phyloP scores from a whole-genome alignment of 2,113 vertebrate species.

The Rana temporaria region DNA sequence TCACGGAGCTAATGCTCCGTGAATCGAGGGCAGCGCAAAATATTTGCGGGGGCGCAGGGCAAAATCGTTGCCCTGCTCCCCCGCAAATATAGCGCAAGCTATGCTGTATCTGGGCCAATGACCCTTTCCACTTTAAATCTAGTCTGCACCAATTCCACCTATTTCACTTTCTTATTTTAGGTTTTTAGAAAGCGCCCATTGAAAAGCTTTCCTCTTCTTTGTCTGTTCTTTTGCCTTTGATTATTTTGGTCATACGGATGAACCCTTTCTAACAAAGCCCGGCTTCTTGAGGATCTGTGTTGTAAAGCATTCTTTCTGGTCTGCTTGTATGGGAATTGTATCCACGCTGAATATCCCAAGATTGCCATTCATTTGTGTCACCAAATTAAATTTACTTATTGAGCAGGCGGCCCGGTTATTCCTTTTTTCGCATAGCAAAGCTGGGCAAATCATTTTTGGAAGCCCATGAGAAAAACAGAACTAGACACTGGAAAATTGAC shows the following conservation, averaged over 20 bases:
- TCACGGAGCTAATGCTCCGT: too few species aligned
- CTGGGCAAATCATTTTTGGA: conserved; percentile 64
- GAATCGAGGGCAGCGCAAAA: too few species aligned
- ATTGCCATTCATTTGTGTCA: conserved; percentile 38
- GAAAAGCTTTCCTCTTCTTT: background rate
- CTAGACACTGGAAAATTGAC: background rate
- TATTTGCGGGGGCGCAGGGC: too few species aligned
- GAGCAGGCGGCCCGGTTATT: conserved; percentile 45
- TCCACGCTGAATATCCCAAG: conserved; percentile 25
- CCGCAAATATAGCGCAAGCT: too few species aligned
- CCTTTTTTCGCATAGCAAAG: conserved; percentile 60
- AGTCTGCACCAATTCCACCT: too few species aligned
- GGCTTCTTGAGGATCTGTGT: conserved; percentile 11
- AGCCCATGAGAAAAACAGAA: conserved; percentile 51
- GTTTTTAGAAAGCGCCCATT: background rate
- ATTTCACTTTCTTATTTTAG: background rate
- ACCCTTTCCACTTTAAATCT: too few species aligned
- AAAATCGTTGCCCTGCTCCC: too few species aligned
- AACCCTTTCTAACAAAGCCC: conserved; percentile 35
- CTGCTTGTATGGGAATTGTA: conserved; percentile 33
- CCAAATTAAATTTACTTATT: conserved; percentile 61
- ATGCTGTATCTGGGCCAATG: too few species aligned
- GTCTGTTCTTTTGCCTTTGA: conserved; percentile 22
- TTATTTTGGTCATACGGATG: conserved; percentile 30
- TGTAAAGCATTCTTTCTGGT: conserved; percentile 35